These are phyloP conservation scores for Echiichthys vipera DNA, from an alignment of 2,797 vertebrate genomes.

Conservation along the genomic window DNA sequence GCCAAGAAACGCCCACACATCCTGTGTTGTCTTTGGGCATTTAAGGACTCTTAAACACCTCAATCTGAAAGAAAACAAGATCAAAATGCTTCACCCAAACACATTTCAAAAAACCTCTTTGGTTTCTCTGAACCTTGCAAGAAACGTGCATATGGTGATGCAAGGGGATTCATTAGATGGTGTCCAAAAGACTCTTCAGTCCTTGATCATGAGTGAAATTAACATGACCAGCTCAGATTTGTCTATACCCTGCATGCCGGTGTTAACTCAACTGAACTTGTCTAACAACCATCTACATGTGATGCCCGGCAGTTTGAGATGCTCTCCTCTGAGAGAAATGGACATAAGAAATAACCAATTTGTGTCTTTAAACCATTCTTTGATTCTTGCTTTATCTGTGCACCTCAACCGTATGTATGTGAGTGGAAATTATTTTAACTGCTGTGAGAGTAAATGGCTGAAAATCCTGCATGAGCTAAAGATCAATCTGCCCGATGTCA, in stretches of 20 bases:
- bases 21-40: slow-evolving; percentile 70
- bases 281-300: slow-evolving; percentile 71
- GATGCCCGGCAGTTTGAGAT: slow-evolving; percentile 64
- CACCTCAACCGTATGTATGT: slow-evolving; percentile 64
- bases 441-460: slow-evolving; percentile 77
- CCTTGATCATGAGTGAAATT: slow-evolving; percentile 73
- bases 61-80: slow-evolving; percentile 75
- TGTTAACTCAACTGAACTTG: slow-evolving; percentile 71
- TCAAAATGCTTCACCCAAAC: slow-evolving; percentile 63
- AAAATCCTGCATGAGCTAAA: slow-evolving; percentile 46
- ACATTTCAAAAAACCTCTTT: slow-evolving; percentile 73
- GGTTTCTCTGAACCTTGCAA: slow-evolving; percentile 75
- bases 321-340: slow-evolving; percentile 74
- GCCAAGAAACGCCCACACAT: slow-evolving; percentile 3
- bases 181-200: slow-evolving; percentile 72
- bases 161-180: slow-evolving; percentile 61
- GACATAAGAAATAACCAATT: slow-evolving; percentile 78
- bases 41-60: slow-evolving; percentile 78
- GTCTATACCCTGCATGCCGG: slow-evolving; percentile 72
- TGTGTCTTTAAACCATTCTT: slow-evolving; percentile 65
- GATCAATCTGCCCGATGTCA: slow-evolving; percentile 70
- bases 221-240: slow-evolving; percentile 70
- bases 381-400: slow-evolving; percentile 51
- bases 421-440: slow-evolving; percentile 78
- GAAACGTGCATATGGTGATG: slow-evolving; percentile 71